Percentiles rank a stretch among this genome's conserved stretches.
Evolutionary conservation across 2,113 vertebrate species (phyloP).

Genomic region (Strix uralensis): DNA sequence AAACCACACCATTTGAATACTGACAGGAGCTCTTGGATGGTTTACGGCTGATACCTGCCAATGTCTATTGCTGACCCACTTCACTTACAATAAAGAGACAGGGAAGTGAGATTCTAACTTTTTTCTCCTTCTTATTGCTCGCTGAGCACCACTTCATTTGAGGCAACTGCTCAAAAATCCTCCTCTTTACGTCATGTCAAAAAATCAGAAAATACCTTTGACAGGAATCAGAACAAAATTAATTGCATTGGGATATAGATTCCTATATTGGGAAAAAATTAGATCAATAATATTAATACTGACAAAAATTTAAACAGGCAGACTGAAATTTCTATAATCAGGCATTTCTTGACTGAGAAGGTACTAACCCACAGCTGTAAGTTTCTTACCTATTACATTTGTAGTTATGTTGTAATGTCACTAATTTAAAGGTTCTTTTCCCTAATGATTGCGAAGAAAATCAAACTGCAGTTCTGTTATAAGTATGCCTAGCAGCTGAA

Average conservation of each 20-base stretch:
- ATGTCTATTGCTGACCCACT: not conserved
- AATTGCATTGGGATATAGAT: not conserved
- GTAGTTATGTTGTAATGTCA: not conserved
- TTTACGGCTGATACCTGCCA: not conserved
- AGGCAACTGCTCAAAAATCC: not conserved
- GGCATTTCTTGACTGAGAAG: not conserved
- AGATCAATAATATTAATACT: not conserved
- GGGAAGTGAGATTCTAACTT: not conserved
- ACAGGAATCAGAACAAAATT: not conserved
- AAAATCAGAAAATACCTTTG: slow-evolving; percentile 7
- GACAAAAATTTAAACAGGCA: not conserved
- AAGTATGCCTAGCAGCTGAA: not conserved
- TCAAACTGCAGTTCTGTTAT: not conserved
- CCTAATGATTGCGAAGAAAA: not conserved
- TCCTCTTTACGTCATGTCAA: not conserved
- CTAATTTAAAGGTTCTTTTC: not conserved
- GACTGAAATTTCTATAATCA: not conserved
- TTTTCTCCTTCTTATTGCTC: not conserved
- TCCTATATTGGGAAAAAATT: not conserved
- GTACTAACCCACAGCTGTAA: not conserved
- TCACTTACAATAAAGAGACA: not conserved
- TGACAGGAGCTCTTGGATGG: not conserved
- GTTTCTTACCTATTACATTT: not conserved
- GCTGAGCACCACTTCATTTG: not conserved
- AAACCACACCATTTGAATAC: not conserved